Conservation (phyloP, 2,888 invertebrate species). For the Byasa hedistus region DNA sequence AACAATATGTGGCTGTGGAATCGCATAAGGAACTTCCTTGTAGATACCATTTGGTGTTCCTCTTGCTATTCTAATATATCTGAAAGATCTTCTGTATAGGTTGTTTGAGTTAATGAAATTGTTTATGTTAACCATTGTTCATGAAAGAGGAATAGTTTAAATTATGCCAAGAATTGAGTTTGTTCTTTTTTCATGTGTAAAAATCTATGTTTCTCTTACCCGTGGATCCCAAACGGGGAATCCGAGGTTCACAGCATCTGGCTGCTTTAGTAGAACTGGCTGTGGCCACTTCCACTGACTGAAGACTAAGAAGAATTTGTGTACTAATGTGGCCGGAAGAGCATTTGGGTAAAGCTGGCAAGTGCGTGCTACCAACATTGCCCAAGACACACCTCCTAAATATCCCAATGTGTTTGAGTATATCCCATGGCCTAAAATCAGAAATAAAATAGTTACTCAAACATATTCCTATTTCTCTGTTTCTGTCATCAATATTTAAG, state of each 20-base stretch:
- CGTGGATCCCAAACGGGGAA: conserved; percentile 99
- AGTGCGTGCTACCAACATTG: conserved; percentile 98
- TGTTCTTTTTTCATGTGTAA: no score
- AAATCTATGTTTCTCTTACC: conserved; percentile 70
- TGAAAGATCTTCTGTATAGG: no score
- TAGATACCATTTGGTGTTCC: no score
- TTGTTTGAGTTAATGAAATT: no score
- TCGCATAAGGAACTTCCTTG: no score
- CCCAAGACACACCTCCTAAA: conserved; percentile 99
- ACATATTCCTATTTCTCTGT: background rate
- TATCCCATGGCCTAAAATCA: conserved; percentile 89
- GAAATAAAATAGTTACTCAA: background rate
- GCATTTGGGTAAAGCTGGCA: conserved; percentile 99
- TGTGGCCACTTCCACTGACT: conserved; percentile 99
- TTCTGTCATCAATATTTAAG: no score
- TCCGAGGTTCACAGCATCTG: conserved; percentile 91
- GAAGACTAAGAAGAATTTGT: conserved; percentile 99
- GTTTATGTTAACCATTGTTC: no score
- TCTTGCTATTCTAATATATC: no score
- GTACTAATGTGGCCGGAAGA: conserved; percentile 94
- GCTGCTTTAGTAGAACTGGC: conserved; percentile 96
- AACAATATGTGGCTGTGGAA: no score
- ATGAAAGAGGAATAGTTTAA: no score
- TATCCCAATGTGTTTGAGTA: conserved; percentile 99
- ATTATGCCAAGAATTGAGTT: no score